A percentile compares a stretch with the other conserved stretches of the same genome.
Conservation (phyloP, 2,888 invertebrate species). For the Mongoloraphidia duomilia region DNA sequence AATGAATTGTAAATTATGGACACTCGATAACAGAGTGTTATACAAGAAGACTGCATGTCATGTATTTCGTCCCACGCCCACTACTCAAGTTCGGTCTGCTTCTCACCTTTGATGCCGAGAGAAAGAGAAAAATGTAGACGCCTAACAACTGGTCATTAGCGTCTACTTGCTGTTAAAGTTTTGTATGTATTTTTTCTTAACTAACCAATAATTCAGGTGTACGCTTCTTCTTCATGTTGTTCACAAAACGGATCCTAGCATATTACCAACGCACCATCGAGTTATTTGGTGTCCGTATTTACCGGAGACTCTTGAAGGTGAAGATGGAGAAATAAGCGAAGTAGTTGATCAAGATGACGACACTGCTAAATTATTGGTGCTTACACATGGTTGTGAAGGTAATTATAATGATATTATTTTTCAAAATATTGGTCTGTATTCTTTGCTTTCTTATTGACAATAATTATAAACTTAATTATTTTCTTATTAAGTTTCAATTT, state of each 20-base stretch:
- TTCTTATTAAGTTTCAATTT: no score
- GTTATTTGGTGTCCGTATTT: conserved; percentile 93
- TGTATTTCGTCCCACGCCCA: no score
- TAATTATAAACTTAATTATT: no score
- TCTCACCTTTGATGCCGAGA: no score
- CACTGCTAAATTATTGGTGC: conserved; percentile 62
- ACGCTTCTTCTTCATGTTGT: conserved; percentile 44
- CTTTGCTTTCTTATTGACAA: no score
- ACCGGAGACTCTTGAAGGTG: conserved; percentile 51
- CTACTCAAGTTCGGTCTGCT: no score
- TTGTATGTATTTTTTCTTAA: conserved; percentile 9
- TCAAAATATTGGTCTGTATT: no score
- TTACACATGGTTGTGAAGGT: conserved; percentile 61
- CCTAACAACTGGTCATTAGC: background rate
- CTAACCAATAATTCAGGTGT: conserved; percentile 30
- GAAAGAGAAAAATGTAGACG: no score
- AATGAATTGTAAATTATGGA: no score
- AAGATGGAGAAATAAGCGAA: conserved; percentile 22
- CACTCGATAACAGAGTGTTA: no score
- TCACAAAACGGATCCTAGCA: conserved; percentile 27
- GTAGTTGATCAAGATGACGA: conserved; percentile 42
- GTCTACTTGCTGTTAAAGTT: conserved; percentile 8
- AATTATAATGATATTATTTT: background rate
- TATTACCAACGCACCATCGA: conserved; percentile 40
- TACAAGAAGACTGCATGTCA: no score